Base-by-base conservation (phyloP, 2,797 vertebrate species). In the Acomys russatus region DNA sequence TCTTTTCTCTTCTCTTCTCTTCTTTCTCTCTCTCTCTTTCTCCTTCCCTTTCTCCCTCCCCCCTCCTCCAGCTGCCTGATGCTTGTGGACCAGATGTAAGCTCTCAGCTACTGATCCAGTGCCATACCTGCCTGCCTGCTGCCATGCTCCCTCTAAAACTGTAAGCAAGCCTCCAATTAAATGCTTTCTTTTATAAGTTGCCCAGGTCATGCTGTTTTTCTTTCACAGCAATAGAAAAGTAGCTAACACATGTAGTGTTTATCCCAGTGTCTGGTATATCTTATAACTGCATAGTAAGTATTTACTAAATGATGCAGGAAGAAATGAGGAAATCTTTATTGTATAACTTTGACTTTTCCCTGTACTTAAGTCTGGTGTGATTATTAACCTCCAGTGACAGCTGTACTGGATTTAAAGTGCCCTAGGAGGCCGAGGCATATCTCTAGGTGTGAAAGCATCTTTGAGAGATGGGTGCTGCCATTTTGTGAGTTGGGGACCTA, bases 251-350 rank as follows among this genome's bases (percentile, higher is more conserved):
- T 61, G 51, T 0, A 1, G 15, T 68, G 70, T 64, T 71, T 94
- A 54, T 85, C 28, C 30, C 56, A 66, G 20, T 71, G 56, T 0
- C n/a, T 44, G 9, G 0, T 76, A 14, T 70, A 49, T 61, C 12
- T 78, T 44, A 64, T 44, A 49, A 30, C 23, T 68, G 17, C 28
- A 22, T 51, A 87, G 6, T 30, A 85, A 76, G 30, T 88, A 61
- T 76, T 78, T 89, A 88, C 8, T 86, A 68, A 95, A 77, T 63
- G 63, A 84, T 28, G 12, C 2, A 68, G 73, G 70, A 92, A 91
- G 30, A 83, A 44, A 64, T 63, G 10, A 63, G 28, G 64, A 56
- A 8, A 80, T 30, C 61, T 56, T 82, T 54, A 64, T 66, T 77
- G 92, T 79, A 22, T 63, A 88, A 30, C 5, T 56, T 66, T 38